These are phyloP conservation scores for Gymnothorax javanicus DNA, from an alignment of 2,797 vertebrate genomes.

Conservation along the genomic window DNA sequence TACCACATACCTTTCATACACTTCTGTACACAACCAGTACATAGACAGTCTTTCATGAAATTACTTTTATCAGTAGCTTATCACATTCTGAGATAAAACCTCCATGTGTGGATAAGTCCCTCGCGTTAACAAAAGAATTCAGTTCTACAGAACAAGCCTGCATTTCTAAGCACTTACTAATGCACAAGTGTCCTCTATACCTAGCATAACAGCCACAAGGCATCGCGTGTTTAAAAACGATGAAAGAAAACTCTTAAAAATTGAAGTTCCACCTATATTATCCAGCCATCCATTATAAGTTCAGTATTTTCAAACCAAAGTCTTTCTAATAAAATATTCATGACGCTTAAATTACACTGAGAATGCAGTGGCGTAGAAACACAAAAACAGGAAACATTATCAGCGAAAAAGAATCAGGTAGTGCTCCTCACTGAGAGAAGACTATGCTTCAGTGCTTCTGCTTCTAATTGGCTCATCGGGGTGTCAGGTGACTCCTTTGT, in stretches of 20 bases:
- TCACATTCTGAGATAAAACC: not conserved
- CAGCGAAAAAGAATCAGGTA: not conserved
- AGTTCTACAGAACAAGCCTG: not conserved
- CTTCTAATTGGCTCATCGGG: not conserved
- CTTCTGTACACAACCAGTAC: not conserved
- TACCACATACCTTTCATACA: not conserved
- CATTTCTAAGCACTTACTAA: not conserved
- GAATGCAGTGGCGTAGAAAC: too few relatives aligned
- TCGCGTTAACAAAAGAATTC: not conserved
- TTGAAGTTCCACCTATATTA: not conserved
- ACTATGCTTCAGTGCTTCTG: not conserved
- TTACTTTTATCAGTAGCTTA: not conserved
- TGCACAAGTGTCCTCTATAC: not conserved
- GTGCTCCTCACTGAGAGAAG: not conserved
- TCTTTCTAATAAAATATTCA: not conserved
- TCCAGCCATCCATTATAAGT: not conserved
- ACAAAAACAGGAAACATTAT: too few relatives aligned
- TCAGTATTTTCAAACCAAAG: not conserved
- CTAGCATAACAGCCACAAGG: not conserved
- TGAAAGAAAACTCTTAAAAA: too few relatives aligned
- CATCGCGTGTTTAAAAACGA: not conserved
- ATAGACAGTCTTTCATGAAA: not conserved
- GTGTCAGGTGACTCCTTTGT: not conserved
- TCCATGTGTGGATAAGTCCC: not conserved
- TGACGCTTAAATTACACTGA: not conserved